Conservation (phyloP, 2,113 vertebrate genomes). For the Vicugna pacos region DNA sequence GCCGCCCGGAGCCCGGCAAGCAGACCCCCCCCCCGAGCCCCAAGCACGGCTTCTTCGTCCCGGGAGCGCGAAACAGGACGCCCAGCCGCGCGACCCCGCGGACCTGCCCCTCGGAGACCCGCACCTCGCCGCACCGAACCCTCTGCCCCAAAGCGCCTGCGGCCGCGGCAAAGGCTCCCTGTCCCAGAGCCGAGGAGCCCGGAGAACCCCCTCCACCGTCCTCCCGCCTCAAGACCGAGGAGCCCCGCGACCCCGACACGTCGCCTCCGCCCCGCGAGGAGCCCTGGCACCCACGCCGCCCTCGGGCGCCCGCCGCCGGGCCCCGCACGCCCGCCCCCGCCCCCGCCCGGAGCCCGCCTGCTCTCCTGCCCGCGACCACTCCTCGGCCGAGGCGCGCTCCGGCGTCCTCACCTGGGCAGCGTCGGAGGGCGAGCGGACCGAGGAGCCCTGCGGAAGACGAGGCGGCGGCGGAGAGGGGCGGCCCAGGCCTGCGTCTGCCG, state of each 20-base stretch:
- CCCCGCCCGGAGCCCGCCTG: constrained; percentile 60
- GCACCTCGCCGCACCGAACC: constrained; percentile 20
- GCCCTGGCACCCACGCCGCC: neutral
- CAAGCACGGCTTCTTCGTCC: neutral
- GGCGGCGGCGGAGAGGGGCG: neutral
- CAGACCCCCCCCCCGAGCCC: neutral
- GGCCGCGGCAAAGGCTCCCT: neutral
- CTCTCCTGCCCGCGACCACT: neutral
- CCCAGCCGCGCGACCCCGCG: neutral
- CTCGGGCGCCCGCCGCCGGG: neutral
- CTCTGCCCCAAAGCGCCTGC: neutral
- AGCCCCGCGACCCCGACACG: neutral
- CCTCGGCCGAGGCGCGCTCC: neutral
- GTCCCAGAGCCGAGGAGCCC: neutral
- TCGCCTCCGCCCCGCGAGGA: neutral
- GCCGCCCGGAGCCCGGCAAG: neutral
- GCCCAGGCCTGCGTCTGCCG: constrained; percentile 75
- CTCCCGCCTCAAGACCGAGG: neutral
- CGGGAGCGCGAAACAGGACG: neutral
- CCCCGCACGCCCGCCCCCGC: constrained; percentile 43
- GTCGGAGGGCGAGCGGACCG: constrained; percentile 13
- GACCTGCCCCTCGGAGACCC: neutral
- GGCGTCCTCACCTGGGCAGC: constrained; percentile 72
- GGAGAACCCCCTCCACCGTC: neutral
- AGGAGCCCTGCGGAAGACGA: neutral